These are phyloP conservation scores for Siniperca undulata DNA, from an alignment of 2,797 vertebrate species.

Conservation along the genomic window DNA sequence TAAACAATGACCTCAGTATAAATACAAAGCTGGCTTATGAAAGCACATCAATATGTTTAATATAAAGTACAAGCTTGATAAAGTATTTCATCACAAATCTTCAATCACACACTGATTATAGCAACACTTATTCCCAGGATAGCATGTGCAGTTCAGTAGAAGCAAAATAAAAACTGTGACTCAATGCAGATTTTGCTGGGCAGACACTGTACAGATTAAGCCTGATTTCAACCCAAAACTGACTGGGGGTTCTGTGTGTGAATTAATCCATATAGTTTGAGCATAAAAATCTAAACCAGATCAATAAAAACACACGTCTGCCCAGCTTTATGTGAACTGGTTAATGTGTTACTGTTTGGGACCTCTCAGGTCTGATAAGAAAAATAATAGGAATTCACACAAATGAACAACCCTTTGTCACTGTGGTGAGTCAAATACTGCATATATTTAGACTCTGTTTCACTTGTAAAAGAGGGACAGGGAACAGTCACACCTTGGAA, in stretches of 20 bases:
- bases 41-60: slow-evolving; percentile 9
- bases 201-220: too few species aligned
- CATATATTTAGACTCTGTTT: not conserved
- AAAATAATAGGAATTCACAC: not conserved
- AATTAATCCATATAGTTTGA: not conserved
- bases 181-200: not conserved
- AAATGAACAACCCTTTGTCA: not conserved
- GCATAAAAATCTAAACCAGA: not conserved
- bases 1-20: slow-evolving; percentile 18
- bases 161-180: not conserved
- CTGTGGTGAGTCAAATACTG: not conserved
- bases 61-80: not conserved
- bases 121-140: not conserved
- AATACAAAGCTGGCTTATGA: slow-evolving; percentile 1
- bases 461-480: not conserved
- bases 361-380: not conserved
- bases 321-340: not conserved
- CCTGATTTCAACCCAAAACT: too few species aligned
- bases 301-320: not conserved
- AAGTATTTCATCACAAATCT: not conserved
- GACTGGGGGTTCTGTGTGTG: not conserved
- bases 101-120: not conserved
- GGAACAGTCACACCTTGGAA: not conserved
- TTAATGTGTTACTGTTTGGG: not conserved
- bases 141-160: not conserved